These are phyloP conservation scores for Lithophane leautieri DNA, from an alignment of 2,888 invertebrate genomes.

Conservation along the genomic window DNA sequence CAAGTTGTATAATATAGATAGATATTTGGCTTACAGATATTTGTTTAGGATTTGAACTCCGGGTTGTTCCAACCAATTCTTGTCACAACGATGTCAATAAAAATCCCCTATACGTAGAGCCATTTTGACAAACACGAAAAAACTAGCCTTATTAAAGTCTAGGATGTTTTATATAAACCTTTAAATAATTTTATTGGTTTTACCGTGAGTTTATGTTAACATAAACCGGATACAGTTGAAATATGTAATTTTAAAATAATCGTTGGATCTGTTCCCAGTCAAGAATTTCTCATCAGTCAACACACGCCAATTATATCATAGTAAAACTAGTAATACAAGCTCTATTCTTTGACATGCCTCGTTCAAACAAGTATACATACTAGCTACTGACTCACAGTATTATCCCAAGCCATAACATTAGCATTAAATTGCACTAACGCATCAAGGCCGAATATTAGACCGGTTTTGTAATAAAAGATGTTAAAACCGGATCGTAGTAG, in stretches of 20 bases:
- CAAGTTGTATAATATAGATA: neutral
- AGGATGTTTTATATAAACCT: neutral
- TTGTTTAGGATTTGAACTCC: neutral
- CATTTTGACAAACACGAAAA: neutral
- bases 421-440: constrained; percentile 55
- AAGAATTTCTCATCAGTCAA: constrained; percentile 2
- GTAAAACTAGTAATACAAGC: constrained; percentile 20
- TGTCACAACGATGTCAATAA: neutral
- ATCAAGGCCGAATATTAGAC: constrained; percentile 60
- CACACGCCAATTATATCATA: constrained; percentile 22
- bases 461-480: constrained; percentile 48
- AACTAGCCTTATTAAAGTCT: neutral
- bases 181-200: neutral
- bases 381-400: constrained; percentile 39
- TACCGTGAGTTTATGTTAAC: neutral
- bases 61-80: neutral
- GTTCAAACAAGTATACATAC: constrained; percentile 2
- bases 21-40: no score
- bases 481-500: constrained; percentile 35
- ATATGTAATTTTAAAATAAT: neutral
- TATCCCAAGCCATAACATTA: constrained; percentile 41
- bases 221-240: neutral
- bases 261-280: neutral
- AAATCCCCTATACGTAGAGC: no score
- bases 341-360: neutral